Conservation (phyloP, 2,797 vertebrate species). For the Lates japonicus region DNA sequence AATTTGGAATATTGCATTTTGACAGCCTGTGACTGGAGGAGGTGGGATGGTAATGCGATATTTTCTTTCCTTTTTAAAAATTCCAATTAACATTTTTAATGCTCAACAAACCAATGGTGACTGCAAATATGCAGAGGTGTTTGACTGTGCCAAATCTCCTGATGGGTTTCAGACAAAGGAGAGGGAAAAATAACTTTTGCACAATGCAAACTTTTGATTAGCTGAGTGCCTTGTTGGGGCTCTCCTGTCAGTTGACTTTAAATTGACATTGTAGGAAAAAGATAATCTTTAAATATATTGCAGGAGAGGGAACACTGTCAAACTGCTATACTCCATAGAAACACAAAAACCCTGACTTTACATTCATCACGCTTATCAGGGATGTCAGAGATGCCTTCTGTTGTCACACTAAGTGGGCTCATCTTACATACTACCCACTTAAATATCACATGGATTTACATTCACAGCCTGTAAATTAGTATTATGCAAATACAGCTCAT, state of each 20-base stretch:
- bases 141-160: conserved; percentile 77
- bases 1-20: conserved; percentile 91
- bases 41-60: conserved; percentile 84
- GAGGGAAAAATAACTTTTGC: conserved; percentile 48
- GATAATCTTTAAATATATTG: conserved; percentile 59
- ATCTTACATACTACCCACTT: conserved; percentile 34
- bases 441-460: conserved; percentile 45
- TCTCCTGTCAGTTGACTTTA: conserved; percentile 65
- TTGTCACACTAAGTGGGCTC: conserved; percentile 46
- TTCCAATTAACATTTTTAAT: conserved; percentile 90
- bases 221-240: conserved; percentile 51
- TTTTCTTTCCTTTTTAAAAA: conserved; percentile 83
- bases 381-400: conserved; percentile 48
- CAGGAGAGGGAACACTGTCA: conserved; percentile 42
- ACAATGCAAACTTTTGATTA: conserved; percentile 79
- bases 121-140: conserved; percentile 81
- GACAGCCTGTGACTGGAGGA: conserved; percentile 87
- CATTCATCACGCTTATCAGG: conserved; percentile 63
- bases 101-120: conserved; percentile 84
- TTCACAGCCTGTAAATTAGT: conserved; percentile 23
- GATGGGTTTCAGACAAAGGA: conserved; percentile 72
- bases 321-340: conserved; percentile 28
- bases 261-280: conserved; percentile 63
- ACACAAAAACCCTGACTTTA: conserved; percentile 47
- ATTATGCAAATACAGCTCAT: conserved; percentile 33